Evolutionary conservation across 2,888 invertebrate genomes (phyloP).

Genomic region (Candidula unifasciata): DNA sequence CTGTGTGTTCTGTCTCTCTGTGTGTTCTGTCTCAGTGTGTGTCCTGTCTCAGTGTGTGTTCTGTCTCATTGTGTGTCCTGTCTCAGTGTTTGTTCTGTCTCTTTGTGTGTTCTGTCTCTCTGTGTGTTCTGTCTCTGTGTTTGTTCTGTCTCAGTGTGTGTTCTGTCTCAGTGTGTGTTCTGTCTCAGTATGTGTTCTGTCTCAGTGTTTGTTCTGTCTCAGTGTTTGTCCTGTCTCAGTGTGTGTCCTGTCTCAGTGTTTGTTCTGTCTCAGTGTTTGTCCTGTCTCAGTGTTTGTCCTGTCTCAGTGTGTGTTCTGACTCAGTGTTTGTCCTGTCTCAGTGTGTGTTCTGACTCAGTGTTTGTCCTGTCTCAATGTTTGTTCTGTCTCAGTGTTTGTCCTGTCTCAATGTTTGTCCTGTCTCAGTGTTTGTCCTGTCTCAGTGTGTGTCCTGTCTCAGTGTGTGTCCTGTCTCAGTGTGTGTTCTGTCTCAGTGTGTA

Average conservation of each 20-base stretch:
- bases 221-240: neutral
- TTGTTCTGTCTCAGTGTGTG: too few relatives aligned
- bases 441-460: too few relatives aligned
- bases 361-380: neutral
- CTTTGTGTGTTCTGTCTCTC: too few relatives aligned
- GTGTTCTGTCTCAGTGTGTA: neutral
- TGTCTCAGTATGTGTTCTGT: neutral
- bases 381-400: too few relatives aligned
- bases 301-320: too few relatives aligned
- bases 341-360: neutral
- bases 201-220: neutral
- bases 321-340: neutral
- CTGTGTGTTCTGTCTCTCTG: neutral
- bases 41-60: neutral
- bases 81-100: neutral
- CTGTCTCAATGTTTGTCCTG: neutral
- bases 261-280: neutral
- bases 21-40: too few relatives aligned
- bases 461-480: neutral
- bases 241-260: too few relatives aligned
- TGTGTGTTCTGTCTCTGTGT: neutral
- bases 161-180: too few relatives aligned
- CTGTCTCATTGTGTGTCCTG: neutral
- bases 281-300: too few relatives aligned
- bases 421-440: too few relatives aligned